These are phyloP conservation scores for Lasaia peninsularis DNA, from an alignment of 1,140 invertebrate genomes.

Conservation along the genomic window DNA sequence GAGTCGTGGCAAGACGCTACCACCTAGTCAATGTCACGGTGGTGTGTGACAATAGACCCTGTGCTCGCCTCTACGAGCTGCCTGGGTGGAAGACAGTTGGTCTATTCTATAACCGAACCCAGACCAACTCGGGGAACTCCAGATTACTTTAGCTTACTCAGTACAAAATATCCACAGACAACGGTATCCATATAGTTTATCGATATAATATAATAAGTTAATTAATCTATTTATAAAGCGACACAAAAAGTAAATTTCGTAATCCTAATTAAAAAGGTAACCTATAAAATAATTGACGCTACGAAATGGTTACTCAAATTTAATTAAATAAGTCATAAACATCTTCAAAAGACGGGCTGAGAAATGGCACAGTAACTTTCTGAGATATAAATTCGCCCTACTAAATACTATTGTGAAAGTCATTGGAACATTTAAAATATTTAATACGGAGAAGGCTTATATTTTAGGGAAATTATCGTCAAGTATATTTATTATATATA, in stretches of 20 bases:
- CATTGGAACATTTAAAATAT: not conserved
- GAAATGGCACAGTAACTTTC: conserved; percentile 1
- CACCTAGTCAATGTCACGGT: too few relatives aligned
- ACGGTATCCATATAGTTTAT: too few relatives aligned
- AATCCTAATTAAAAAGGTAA: not conserved
- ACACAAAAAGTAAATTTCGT: not conserved
- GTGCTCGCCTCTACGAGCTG: too few relatives aligned
- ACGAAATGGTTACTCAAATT: not conserved
- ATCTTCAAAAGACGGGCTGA: conserved; percentile 5
- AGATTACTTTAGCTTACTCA: too few relatives aligned
- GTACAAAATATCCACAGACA: too few relatives aligned
- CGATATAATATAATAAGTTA: too few relatives aligned
- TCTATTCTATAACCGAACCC: too few relatives aligned
- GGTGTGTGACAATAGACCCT: too few relatives aligned
- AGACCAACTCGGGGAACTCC: too few relatives aligned
- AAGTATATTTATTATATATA: too few relatives aligned
- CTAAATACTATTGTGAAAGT: not conserved
- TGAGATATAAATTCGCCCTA: conserved; percentile 1
- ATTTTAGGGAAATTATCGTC: not conserved
- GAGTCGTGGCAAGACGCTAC: not conserved
- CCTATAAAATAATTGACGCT: not conserved
- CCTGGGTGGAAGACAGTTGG: too few relatives aligned
- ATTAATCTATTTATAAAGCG: too few relatives aligned
- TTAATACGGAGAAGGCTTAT: not conserved
- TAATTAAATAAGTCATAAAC: conserved; percentile 12